Base-by-base conservation (phyloP, 2,797 vertebrate species). In the Spea hammondii region DNA sequence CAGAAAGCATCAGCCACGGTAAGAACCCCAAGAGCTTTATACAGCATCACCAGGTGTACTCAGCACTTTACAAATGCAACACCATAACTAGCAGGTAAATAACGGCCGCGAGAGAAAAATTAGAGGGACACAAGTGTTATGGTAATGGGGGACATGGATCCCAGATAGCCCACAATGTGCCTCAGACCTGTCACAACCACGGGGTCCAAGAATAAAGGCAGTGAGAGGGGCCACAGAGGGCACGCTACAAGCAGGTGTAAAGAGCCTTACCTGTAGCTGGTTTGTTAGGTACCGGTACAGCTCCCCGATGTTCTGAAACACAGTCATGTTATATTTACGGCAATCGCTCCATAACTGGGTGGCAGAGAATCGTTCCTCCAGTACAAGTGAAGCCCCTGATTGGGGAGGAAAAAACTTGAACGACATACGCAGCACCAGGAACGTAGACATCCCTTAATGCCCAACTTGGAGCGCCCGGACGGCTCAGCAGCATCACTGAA, bases 221-320 rank as follows among this genome's bases (percentile, higher is more conserved):
- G 59, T 5, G n/a, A n/a, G 11, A 3, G 4, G 5, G 5, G 13
- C 14, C 10, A 32, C 32, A 32, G 32, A 32, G 32, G 32, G 32
- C 32, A 32, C 32, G 32, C 32, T 32, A 3, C 32, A 32, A 32
- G 2, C 32, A 32, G 32, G 32, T 32, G 32, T 32, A 32, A 32
- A 32, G 32, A 32, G 32, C 83, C 32, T 77, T 85, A 95, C 95
- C 86, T 79, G 81, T 0, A 95, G 92, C 66, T 96, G 95, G 87
- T 95, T 94, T 83, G 95, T 85, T 0, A 98, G 90, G 86, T 96
- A 98, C 0, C 95, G 92, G 83, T 95, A 97, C 9, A 98, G 88
- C 78, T 97, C 96, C 62, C 96, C 96, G 0, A 97, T 94, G 86
- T 97, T 97, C 89, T 96, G 96, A 86, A 97, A 93, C 48, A 96